phyloP scores from a whole-genome alignment of 2,113 vertebrate genomes.

The Tragelaphus scriptus region DNA sequence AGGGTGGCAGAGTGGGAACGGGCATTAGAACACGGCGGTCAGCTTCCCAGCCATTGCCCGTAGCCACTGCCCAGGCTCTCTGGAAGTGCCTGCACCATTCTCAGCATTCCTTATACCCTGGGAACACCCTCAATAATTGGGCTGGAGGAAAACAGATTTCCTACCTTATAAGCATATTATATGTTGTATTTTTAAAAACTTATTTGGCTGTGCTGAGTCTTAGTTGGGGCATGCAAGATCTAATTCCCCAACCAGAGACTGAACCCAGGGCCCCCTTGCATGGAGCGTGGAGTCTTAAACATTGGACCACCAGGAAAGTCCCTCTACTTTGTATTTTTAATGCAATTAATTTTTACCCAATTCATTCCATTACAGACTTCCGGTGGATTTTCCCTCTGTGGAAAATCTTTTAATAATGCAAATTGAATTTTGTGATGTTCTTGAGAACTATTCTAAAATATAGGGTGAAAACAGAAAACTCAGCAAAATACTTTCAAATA shows the following conservation, averaged over 20 bases:
- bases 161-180: background rate
- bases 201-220: background rate
- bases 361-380: background rate
- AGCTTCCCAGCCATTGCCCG: background rate
- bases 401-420: background rate
- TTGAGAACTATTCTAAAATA: background rate
- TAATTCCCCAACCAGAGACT: background rate
- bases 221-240: background rate
- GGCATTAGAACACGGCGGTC: background rate
- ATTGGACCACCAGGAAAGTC: background rate
- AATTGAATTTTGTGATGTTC: background rate
- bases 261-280: background rate
- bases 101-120: background rate
- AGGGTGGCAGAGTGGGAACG: rapidly evolving
- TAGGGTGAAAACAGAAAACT: background rate
- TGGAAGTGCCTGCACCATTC: background rate
- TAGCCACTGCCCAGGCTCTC: too few relatives aligned
- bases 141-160: background rate
- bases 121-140: rapidly evolving
- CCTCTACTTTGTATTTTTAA: background rate
- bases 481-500: background rate
- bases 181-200: background rate
- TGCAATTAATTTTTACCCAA: background rate
- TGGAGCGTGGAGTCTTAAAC: background rate
- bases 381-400: background rate